Evolutionary conservation across 2,797 vertebrate species (phyloP), one percentile per base, ranked within the genome.

Genomic region (Coregonus ussuriensis): DNA sequence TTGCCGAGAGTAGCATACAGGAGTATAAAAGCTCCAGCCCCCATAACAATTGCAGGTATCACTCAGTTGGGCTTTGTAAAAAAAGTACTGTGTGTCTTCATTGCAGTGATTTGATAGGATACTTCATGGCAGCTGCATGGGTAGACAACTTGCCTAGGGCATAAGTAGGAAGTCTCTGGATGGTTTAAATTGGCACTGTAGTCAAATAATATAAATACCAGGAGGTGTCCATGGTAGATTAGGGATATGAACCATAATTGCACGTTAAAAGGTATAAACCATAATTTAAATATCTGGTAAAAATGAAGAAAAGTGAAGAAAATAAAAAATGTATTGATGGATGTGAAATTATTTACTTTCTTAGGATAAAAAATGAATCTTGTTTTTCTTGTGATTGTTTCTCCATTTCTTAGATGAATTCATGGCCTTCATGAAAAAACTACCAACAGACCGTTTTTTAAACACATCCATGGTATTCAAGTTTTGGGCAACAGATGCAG

Each of bases 361-460:
- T 59, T 18, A 68, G 1, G 16, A 18, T 59, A 31, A 51, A 21
- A 69, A 47, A 71, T n/a, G 14, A 35, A 33, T 16, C 74, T 21
- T 77, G 29, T 74, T 52, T 35, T 29, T 47, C 9, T 35, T 9
- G n/a, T 63, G 21, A 63, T 63, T 63, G 21, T 25, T 14, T 73
- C 2, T 31, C 81, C 15, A 1, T 31, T 4, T 29, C 74, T 1
- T 92, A 99, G 98, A 96, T 88, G 97, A 99, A 85, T 98, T 98
- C 90, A 98, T 98, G 92, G 87, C 93, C 77, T 94, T 98, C 81
- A 92, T 98, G 89, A 98, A 96, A 89, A 95, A 93, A 68, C 89
- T 99, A 65, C 98, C 98, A 0, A 91, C 87, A 0, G 97, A 99
- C 87, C 94, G 87, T 37, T 99, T 98, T 91, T 84, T 99, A 88